Conservation (phyloP, 1,140 invertebrate species). For the Myzus persicae region DNA sequence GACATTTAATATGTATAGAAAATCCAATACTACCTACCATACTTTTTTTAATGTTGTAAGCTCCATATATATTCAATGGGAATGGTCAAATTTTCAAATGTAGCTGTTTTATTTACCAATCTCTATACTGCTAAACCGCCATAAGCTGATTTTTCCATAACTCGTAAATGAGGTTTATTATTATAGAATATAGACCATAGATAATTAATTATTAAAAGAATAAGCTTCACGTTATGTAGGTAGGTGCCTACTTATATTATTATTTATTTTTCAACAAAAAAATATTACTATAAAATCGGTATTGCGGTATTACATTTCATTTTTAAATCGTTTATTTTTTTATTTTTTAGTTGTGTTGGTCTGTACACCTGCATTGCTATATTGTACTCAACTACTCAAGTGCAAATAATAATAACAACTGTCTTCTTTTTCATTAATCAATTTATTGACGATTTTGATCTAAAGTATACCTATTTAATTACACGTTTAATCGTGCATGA, state of each 20-base stretch:
- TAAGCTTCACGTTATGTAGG: background rate
- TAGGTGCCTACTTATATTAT: too few relatives aligned
- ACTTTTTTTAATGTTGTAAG: background rate
- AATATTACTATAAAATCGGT: background rate
- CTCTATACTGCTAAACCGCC: too few relatives aligned
- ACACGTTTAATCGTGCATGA: background rate
- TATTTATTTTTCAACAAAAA: too few relatives aligned
- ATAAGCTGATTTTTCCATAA: background rate
- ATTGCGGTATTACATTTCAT: background rate
- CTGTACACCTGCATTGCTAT: background rate
- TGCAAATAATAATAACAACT: background rate
- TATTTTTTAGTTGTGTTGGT: background rate
- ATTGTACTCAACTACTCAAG: too few relatives aligned
- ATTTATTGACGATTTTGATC: background rate
- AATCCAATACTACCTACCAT: background rate
- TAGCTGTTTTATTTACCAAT: too few relatives aligned
- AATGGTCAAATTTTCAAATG: background rate
- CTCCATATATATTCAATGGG: background rate
- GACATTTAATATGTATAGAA: too few relatives aligned
- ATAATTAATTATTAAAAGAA: background rate
- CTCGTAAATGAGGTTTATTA: background rate
- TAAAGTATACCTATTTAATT: background rate
- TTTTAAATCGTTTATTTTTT: background rate
- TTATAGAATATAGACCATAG: background rate
- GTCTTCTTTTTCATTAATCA: background rate